These are phyloP conservation scores for Hoplodrina ambigua DNA, from an alignment of 2,888 invertebrate species.

Conservation along the genomic window DNA sequence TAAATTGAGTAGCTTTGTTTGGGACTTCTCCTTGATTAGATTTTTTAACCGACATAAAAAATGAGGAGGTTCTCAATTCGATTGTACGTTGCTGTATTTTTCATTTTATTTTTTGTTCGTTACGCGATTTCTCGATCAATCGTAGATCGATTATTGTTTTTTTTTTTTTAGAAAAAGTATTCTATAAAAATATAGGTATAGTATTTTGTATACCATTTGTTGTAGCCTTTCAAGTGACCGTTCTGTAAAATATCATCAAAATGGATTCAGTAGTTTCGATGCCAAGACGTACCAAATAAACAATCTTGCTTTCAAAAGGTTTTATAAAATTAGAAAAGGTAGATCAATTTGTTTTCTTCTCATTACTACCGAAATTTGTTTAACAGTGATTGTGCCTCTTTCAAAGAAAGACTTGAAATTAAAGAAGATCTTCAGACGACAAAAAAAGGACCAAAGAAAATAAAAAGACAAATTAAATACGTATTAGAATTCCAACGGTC, in stretches of 20 bases:
- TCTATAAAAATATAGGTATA: no score
- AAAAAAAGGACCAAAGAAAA: constrained; percentile 2
- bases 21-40: background rate
- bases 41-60: background rate
- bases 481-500: constrained; percentile 39
- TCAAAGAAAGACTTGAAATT: background rate
- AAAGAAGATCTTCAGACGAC: background rate
- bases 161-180: no score
- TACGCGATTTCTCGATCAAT: no score
- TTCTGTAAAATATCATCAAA: no score
- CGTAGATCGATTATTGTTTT: no score
- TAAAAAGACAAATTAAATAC: constrained; percentile 55
- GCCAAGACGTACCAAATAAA: background rate
- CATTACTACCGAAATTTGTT: background rate
- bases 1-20: constrained; percentile 4
- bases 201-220: no score
- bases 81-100: no score
- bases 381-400: background rate
- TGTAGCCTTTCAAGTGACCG: no score
- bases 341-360: background rate
- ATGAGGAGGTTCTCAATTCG: no score
- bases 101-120: no score
- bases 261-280: background rate
- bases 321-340: background rate
- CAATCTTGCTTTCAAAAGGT: background rate